Evolutionary conservation across 2,888 invertebrate species (phyloP).

Genomic region (Synergus gifuensis): DNA sequence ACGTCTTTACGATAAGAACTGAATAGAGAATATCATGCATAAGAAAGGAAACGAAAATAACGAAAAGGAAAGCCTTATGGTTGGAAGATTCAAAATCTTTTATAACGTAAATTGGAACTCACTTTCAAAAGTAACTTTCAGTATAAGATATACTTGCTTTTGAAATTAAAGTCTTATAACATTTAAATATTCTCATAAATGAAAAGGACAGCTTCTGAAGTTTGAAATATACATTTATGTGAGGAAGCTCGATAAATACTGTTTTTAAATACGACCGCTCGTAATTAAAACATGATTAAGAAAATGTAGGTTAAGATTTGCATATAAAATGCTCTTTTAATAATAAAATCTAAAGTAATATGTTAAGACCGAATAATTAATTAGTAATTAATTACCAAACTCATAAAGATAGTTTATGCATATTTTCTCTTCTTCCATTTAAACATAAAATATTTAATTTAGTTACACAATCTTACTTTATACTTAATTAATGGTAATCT

Average conservation of each 20-base stretch:
- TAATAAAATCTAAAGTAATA: neutral
- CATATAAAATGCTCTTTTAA: neutral
- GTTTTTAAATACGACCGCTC: neutral
- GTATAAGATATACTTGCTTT: neutral
- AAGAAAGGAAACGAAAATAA: neutral
- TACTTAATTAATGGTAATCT: conserved; percentile 16
- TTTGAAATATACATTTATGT: neutral
- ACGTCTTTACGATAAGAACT: conserved; percentile 1
- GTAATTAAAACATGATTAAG: conserved; percentile 18
- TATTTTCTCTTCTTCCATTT: conserved; percentile 2
- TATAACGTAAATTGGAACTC: neutral
- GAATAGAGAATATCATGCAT: neutral
- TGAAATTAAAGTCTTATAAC: neutral
- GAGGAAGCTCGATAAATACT: neutral
- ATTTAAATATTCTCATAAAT: neutral
- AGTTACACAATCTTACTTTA: conserved; percentile 11
- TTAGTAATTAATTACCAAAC: conserved; percentile 14
- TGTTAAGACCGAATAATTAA: conserved; percentile 7
- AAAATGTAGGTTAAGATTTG: neutral
- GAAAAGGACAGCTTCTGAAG: neutral
- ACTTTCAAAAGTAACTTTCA: neutral
- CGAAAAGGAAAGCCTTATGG: neutral
- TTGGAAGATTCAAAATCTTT: neutral
- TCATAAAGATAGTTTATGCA: conserved; percentile 21
- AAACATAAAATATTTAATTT: conserved; percentile 3